A percentile compares a stretch with the other conserved stretches of the same genome.
These are phyloP conservation scores for Falco novaeseelandiae DNA, from an alignment of 2,797 vertebrate species.

Conservation along the genomic window DNA sequence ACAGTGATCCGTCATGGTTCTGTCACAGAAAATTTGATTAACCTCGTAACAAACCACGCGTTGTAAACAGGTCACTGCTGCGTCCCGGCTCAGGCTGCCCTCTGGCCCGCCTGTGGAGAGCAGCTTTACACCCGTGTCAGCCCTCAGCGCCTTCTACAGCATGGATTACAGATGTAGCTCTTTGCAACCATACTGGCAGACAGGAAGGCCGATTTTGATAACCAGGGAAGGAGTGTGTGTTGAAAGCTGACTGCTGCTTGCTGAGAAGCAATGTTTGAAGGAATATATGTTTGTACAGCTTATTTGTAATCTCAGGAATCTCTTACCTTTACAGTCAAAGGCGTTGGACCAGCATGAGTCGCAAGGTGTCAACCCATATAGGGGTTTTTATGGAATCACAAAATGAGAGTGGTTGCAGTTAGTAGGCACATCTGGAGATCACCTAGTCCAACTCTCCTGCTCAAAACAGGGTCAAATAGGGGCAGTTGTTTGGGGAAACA, in stretches of 20 bases:
- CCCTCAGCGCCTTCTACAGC: neutral
- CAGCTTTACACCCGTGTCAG: neutral
- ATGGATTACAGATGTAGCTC: neutral
- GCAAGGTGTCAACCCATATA: neutral
- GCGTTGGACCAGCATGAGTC: neutral
- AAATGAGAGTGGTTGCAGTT: neutral
- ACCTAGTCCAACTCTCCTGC: neutral
- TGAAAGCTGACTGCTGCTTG: neutral
- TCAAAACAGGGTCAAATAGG: neutral
- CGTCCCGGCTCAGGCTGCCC: neutral
- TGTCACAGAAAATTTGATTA: neutral
- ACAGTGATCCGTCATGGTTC: neutral
- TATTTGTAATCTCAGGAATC: neutral
- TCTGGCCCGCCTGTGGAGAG: neutral
- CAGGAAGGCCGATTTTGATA: neutral
- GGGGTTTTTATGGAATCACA: neutral
- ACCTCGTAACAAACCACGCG: neutral
- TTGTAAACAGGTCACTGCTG: neutral
- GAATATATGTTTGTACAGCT: accelerated
- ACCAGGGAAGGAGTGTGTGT: no score
- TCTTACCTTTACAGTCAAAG: neutral
- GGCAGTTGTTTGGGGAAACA: neutral
- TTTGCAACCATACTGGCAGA: neutral
- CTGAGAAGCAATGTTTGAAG: neutral
- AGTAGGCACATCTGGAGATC: neutral